Conservation (phyloP, 2,113 vertebrate species). For the Malurus elegans region DNA sequence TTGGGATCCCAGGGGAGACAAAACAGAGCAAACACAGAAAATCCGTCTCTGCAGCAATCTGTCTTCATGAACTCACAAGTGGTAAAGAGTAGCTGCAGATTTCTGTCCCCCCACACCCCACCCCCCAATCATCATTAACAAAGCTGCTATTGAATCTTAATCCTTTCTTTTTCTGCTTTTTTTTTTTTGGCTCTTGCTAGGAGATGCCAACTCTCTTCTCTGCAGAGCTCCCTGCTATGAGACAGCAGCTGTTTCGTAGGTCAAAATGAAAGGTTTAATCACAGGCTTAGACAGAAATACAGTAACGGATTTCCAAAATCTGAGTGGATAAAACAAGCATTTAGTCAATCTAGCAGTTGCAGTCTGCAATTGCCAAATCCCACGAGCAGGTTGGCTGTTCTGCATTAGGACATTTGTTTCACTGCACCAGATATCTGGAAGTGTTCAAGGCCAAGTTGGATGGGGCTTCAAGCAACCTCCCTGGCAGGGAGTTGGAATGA, state of each 20-base stretch:
- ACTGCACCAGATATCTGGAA: background rate
- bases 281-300: background rate
- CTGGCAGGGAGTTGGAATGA: background rate
- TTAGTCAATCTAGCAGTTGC: background rate
- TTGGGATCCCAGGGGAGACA: background rate
- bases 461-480: background rate
- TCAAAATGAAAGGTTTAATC: background rate
- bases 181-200: background rate
- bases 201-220: background rate
- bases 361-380: background rate
- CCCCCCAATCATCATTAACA: background rate
- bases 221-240: background rate
- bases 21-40: background rate
- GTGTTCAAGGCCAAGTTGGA: too few relatives aligned
- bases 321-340: background rate
- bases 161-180: background rate
- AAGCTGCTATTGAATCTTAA: background rate
- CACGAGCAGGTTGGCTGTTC: background rate
- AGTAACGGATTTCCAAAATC: background rate
- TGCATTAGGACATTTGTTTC: background rate
- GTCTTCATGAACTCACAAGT: background rate
- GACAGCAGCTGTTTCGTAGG: background rate
- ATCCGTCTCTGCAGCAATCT: background rate
- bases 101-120: accelerated
- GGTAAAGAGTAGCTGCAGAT: background rate